Conservation (phyloP, 2,888 invertebrate species). For the Ophraella communa region DNA sequence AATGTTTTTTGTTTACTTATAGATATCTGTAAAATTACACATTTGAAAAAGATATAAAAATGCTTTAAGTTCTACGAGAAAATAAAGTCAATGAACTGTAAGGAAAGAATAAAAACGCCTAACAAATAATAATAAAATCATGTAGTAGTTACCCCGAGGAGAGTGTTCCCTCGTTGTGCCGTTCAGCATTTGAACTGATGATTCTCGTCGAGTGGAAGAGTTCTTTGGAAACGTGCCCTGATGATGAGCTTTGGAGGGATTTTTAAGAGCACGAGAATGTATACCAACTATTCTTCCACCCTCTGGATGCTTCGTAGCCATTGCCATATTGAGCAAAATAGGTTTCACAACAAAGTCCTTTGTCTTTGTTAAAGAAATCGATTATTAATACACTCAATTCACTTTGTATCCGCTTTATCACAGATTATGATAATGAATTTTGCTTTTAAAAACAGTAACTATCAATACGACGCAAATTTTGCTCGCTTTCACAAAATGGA, state of each 20-base stretch:
- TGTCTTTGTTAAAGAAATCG: conserved; percentile 32
- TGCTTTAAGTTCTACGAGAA: no score
- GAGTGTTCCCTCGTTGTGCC: conserved; percentile 41
- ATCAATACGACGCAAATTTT: conserved; percentile 48
- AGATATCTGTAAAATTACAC: no score
- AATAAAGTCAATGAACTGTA: no score
- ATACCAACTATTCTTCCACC: conserved; percentile 41
- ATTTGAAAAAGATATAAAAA: not conserved
- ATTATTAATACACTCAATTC: conserved; percentile 16
- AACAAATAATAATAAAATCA: not conserved
- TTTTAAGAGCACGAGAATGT: conserved; percentile 29
- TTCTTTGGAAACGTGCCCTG: conserved; percentile 34
- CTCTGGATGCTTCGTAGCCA: conserved; percentile 53
- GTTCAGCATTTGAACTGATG: conserved; percentile 38
- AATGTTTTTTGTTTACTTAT: no score
- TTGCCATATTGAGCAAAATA: conserved; percentile 44
- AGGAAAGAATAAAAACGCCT: no score
- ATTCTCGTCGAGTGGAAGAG: conserved; percentile 35
- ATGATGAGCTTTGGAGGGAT: conserved; percentile 33
- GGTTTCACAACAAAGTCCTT: conserved; percentile 33
- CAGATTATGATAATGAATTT: conserved; percentile 55
- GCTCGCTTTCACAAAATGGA: conserved; percentile 57
- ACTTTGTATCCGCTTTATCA: conserved; percentile 49
- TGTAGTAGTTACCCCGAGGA: conserved; percentile 32
- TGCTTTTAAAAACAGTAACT: conserved; percentile 51